Evolutionary conservation across 2,113 vertebrate species (phyloP), one percentile per base, ranked within the genome.

Genomic region (Xiphophorus couchianus): DNA sequence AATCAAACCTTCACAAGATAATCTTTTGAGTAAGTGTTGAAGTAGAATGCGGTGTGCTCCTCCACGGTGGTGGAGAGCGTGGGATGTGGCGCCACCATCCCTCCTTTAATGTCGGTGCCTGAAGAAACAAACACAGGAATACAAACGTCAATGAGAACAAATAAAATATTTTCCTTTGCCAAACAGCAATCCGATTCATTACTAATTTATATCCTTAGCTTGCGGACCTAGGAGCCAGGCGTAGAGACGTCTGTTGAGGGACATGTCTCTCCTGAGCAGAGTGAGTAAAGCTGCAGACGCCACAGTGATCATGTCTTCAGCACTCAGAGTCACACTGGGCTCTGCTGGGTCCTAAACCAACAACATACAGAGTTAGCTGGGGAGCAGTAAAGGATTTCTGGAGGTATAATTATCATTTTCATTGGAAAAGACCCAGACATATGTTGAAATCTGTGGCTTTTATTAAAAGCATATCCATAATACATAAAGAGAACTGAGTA

Each of bases 231-330:
- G 93, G 13, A 99, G 84, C 98, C 98, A 99, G 0, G 97, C 97
- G 0, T 98, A 99, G 25, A 99, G 94, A 42, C 97, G 96, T 88
- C 98, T 95, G 82, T 99, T 99, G 25, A 99, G 94, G 54, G 97
- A 99, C 98, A 99, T 99, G 88, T 99, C 98, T 91, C 98, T 96
- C 72, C 97, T 96, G 82, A 99, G 94, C 22, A 99, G 91, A 0
- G 97, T 96, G 74, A 98, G 96, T 0, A 90, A 91, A 35, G 97
- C 97, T 1, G 96, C 95, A 9, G 97, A 95, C 62, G 97, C 95
- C 71, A 99, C 81, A 5, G 80, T 83, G 48, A 96, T 93, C 54
- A 97, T 60, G 69, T 98, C 97, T 10, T 94, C 78, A 3, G 77
- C 84, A 65, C 12, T 91, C 51, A 98, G 69, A 3, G 94, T 82